These are phyloP conservation scores for Ptyas mucosa DNA, from an alignment of 2,113 vertebrate genomes.

Conservation along the genomic window DNA sequence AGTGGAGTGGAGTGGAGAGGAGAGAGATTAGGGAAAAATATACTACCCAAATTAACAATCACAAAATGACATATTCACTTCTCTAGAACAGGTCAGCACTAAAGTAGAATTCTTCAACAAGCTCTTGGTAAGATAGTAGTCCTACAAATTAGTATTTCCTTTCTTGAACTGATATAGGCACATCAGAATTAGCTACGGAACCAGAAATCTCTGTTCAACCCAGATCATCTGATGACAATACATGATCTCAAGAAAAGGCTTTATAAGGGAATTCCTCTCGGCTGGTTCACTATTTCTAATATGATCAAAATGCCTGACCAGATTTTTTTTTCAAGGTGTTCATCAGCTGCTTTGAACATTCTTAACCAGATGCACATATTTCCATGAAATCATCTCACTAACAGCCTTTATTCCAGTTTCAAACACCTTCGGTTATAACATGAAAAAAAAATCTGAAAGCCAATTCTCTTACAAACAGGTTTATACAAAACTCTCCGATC, in stretches of 20 bases:
- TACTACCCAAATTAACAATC: background rate
- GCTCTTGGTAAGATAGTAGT: background rate
- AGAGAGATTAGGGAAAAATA: background rate
- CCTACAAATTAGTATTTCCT: background rate
- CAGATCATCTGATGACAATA: background rate
- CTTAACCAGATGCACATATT: background rate
- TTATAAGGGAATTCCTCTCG: background rate
- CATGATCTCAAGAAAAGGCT: background rate
- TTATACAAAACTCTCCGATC: background rate
- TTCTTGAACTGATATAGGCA: background rate
- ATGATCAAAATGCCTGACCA: background rate
- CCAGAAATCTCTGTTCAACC: background rate
- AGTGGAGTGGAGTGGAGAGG: conserved; percentile 13
- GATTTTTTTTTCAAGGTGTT: background rate
- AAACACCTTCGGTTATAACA: background rate
- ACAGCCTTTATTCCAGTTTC: background rate
- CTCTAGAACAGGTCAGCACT: background rate
- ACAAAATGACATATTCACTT: background rate
- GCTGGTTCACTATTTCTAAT: background rate
- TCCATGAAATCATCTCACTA: background rate
- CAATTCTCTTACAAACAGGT: background rate
- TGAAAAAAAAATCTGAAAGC: background rate
- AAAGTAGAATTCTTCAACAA: background rate
- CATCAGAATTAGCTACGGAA: background rate
- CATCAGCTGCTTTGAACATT: background rate